Evolutionary conservation across 2,797 vertebrate genomes (phyloP).

Genomic region (Thalassophryne amazonica): DNA sequence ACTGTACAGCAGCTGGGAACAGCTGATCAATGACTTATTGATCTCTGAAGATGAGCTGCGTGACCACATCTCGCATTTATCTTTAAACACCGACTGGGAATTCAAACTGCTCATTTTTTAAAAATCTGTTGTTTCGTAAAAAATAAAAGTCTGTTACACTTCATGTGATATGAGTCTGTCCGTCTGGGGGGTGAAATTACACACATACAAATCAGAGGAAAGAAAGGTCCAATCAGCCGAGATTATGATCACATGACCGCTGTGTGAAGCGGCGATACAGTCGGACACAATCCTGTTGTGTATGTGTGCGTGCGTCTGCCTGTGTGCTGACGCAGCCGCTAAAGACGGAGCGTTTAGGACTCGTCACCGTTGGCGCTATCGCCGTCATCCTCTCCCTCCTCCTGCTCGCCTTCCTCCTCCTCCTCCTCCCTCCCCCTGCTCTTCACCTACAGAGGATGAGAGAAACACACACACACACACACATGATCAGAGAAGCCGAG

Average conservation of each 20-base stretch:
- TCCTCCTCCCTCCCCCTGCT: constrained; percentile 64
- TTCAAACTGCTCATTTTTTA: not conserved
- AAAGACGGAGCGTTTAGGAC: constrained; percentile 64
- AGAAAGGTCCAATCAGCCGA: constrained; percentile 28
- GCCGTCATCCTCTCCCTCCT: constrained; percentile 87
- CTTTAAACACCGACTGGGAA: not conserved
- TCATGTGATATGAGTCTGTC: not conserved
- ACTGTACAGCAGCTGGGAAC: constrained; percentile 21
- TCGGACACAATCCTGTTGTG: constrained; percentile 19
- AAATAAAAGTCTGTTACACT: too few species aligned
- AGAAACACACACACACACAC: not conserved
- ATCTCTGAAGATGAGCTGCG: not conserved
- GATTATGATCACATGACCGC: constrained; percentile 16
- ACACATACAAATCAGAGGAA: constrained; percentile 23
- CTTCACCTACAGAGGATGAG: constrained; percentile 51
- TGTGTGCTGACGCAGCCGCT: not conserved
- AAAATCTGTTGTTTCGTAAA: too few species aligned
- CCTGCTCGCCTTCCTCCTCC: constrained; percentile 80
- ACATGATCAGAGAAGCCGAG: not conserved
- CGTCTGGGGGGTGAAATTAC: not conserved
- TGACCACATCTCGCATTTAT: not conserved
- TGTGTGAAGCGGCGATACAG: constrained; percentile 12
- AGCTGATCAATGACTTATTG: not conserved
- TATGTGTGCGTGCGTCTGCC: not conserved
- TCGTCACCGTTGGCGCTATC: constrained; percentile 86